Base-by-base conservation (phyloP, 2,797 vertebrate genomes). In the Jordanella pulchra region DNA sequence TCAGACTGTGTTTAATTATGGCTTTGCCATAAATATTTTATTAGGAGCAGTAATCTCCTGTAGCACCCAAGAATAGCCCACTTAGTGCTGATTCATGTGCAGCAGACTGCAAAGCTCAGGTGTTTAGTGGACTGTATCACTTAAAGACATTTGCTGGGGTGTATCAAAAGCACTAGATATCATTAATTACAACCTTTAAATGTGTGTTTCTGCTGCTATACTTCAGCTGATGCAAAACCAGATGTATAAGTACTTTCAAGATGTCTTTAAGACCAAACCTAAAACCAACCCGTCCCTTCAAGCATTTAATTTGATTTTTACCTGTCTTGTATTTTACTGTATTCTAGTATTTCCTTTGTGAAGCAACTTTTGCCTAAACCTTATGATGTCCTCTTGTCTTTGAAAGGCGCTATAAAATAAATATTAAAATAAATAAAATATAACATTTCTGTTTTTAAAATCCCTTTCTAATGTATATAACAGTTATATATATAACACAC, bases 21-120 rank as follows among this genome's bases (percentile, higher is more conserved):
- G 79, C 63, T 65, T 60, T 25, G 15, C 56, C 81, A 89, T 92
- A 75, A 87, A 93, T 93, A 71, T 91, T 92, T 92, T 56, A 93
- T 92, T 84, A 91, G 76, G 44, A 69, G 75, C 86, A 82, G 67
- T 85, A 87, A 91, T 89, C 82, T 71, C 39, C 35, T 82, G 75
- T 82, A 74, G 84, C 82, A 50, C 47, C 75, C 72, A 77, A 83
- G 80, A 90, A 90, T 83, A 87, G 83, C 63, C 67, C 74, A 78
- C 79, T 82, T 81, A 84, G 86, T 85, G 86, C 84, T 87, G 87
- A 89, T 89, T 92, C 82, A 89, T 83, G 79, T 76, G 82, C 83
- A 72, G 75, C 45, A 55, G 60, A 74, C 67, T 77, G 72, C 81
- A 79, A 72, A 25, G 56, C 69, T 80, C 74, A 27, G 75, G 75